Conservation (phyloP, 2,888 invertebrate genomes). For the Dolichopus griseipennis region DNA sequence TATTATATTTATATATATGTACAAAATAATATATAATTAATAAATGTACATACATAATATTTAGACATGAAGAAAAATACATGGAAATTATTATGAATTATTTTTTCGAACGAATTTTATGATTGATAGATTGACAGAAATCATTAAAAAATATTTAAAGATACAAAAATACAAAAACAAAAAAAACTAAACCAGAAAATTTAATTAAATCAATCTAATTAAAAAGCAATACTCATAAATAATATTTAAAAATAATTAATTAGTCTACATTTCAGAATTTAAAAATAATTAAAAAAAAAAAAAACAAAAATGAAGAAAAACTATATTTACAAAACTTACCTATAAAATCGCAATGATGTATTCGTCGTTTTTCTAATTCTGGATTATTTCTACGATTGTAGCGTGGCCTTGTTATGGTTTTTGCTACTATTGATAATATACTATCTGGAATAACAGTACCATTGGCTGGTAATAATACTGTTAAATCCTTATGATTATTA, state of each 20-base stretch:
- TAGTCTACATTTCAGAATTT: no score
- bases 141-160: background rate
- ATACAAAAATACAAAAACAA: background rate
- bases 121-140: slow-evolving; percentile 2
- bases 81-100: background rate
- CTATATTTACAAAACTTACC: slow-evolving; percentile 56
- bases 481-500: background rate
- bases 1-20: no score
- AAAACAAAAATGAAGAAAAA: no score
- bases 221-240: background rate
- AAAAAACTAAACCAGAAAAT: background rate
- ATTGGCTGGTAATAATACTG: background rate
- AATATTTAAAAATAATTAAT: background rate
- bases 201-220: slow-evolving; percentile 1
- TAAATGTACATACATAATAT: no score
- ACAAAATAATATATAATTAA: no score
- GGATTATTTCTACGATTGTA: slow-evolving; percentile 95
- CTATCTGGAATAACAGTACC: background rate
- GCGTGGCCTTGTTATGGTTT: slow-evolving; percentile 42
- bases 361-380: slow-evolving; percentile 88
- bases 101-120: slow-evolving; percentile 6
- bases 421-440: background rate
- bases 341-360: slow-evolving; percentile 93
- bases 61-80: no score
- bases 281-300: no score